These are phyloP conservation scores for Drosophila bunnanda DNA, from an alignment of 2,888 invertebrate species.

Conservation along the genomic window DNA sequence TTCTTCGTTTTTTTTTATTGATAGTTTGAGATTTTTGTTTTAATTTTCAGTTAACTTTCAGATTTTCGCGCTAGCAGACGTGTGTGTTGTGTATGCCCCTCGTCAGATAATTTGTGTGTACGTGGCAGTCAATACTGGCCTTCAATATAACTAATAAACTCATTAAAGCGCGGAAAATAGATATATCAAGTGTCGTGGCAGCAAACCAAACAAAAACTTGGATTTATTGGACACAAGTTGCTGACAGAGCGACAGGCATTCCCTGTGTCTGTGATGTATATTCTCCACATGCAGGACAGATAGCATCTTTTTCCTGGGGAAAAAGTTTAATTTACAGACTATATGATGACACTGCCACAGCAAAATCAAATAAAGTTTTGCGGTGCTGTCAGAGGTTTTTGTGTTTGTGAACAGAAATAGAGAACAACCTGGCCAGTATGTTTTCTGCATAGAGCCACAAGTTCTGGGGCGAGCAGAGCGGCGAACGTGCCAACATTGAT, in stretches of 20 bases:
- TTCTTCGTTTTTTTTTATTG: constrained; percentile 61
- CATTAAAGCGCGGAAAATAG: constrained; percentile 14
- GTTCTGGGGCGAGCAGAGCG: constrained; percentile 13
- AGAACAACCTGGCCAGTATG: not conserved
- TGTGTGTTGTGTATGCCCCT: constrained; percentile 51
- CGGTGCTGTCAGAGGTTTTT: constrained; percentile 52
- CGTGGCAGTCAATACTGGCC: constrained; percentile 53
- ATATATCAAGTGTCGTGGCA: constrained; percentile 2
- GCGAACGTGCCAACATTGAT: constrained; percentile 42
- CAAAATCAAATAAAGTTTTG: constrained; percentile 32
- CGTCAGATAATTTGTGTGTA: constrained; percentile 50
- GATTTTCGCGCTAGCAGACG: constrained; percentile 83
- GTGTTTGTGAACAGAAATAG: constrained; percentile 17
- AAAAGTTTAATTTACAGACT: constrained; percentile 58
- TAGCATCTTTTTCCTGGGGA: constrained; percentile 18
- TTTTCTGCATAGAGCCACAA: constrained; percentile 12
- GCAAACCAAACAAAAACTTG: not conserved
- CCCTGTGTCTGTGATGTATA: constrained; percentile 1
- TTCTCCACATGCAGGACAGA: constrained; percentile 14
- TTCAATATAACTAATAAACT: not conserved
- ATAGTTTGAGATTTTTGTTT: constrained; percentile 71
- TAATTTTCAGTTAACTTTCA: constrained; percentile 83
- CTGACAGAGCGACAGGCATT: constrained; percentile 17
- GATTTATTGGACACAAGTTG: constrained; percentile 29
- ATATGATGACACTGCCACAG: constrained; percentile 43